phyloP scores from a whole-genome alignment of 1,140 invertebrate genomes.

The Achatina immaculata region DNA sequence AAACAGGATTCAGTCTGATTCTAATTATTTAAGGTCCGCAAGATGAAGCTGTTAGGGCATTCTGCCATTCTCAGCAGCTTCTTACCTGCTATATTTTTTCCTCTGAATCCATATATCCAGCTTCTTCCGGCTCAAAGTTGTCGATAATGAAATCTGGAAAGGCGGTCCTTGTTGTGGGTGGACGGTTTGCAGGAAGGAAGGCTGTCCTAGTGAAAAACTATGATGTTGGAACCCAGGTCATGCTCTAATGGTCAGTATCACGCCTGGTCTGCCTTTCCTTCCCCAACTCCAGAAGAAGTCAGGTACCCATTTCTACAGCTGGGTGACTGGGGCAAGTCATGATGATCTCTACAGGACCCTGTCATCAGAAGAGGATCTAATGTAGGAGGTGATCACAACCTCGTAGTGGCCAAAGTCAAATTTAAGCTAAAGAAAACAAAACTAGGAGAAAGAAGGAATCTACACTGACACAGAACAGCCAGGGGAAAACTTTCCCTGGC shows the following conservation, averaged over 20 bases:
- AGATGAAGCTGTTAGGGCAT: too few relatives aligned
- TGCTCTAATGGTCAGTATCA: conserved; percentile 98
- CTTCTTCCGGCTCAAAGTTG: background rate
- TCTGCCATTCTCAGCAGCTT: too few relatives aligned
- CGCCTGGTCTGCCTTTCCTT: conserved; percentile 94
- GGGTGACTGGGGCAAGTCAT: conserved; percentile 98
- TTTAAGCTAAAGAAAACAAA: conserved; percentile 96
- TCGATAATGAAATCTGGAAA: conserved; percentile 83
- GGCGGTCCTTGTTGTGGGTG: conserved; percentile 97
- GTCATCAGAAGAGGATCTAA: too few relatives aligned
- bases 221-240: conserved; percentile 97
- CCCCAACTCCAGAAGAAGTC: conserved; percentile 97
- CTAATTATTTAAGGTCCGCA: too few relatives aligned
- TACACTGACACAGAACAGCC: conserved; percentile 99
- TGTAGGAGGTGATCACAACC: too few relatives aligned
- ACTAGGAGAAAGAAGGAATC: too few relatives aligned
- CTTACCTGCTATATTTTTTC: too few relatives aligned
- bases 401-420: conserved; percentile 97
- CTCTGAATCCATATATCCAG: background rate
- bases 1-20: too few relatives aligned
- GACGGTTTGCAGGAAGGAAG: conserved; percentile 97
- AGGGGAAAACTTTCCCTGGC: conserved; percentile 63
- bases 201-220: conserved; percentile 96
- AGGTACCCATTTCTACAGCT: too few relatives aligned
- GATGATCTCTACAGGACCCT: too few relatives aligned